These are phyloP conservation scores for Poecilia latipinna DNA, from an alignment of 2,113 vertebrate genomes.

Conservation along the genomic window DNA sequence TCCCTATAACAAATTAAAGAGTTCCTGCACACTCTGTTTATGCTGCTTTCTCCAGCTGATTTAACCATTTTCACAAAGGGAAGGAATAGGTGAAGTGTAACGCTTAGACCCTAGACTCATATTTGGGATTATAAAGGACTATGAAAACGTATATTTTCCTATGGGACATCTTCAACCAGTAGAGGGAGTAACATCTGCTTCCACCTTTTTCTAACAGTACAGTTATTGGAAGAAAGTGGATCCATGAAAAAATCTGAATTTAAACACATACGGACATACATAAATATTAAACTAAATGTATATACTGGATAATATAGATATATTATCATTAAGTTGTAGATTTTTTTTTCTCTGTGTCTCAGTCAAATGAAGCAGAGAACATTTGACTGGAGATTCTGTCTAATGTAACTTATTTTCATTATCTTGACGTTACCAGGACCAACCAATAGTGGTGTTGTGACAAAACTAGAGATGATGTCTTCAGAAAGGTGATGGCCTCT, in stretches of 20 bases:
- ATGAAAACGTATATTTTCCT: slow-evolving; percentile 25
- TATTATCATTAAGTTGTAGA: too few relatives aligned
- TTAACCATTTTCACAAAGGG: slow-evolving; percentile 50
- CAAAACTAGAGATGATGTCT: too few relatives aligned
- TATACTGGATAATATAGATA: too few relatives aligned
- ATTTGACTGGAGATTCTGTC: too few relatives aligned
- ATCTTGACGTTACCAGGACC: too few relatives aligned
- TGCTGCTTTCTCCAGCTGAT: slow-evolving; percentile 54
- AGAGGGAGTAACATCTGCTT: slow-evolving; percentile 9
- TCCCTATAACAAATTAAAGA: slow-evolving; percentile 66
- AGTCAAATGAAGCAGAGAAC: too few relatives aligned
- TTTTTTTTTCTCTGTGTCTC: too few relatives aligned
- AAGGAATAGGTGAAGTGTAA: slow-evolving; percentile 25
- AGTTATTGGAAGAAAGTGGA: neutral
- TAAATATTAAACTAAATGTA: too few relatives aligned
- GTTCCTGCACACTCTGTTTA: slow-evolving; percentile 59
- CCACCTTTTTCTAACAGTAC: neutral
- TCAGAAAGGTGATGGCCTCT: neutral
- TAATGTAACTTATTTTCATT: too few relatives aligned
- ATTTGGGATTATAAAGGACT: slow-evolving; percentile 6
- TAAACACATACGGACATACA: too few relatives aligned
- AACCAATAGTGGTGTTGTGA: too few relatives aligned
- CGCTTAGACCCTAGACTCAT: slow-evolving; percentile 40
- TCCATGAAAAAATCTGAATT: neutral
- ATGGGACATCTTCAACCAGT: slow-evolving; percentile 6